phyloP scores from a whole-genome alignment of 2,113 vertebrate species.

The Xyrauchen texanus region DNA sequence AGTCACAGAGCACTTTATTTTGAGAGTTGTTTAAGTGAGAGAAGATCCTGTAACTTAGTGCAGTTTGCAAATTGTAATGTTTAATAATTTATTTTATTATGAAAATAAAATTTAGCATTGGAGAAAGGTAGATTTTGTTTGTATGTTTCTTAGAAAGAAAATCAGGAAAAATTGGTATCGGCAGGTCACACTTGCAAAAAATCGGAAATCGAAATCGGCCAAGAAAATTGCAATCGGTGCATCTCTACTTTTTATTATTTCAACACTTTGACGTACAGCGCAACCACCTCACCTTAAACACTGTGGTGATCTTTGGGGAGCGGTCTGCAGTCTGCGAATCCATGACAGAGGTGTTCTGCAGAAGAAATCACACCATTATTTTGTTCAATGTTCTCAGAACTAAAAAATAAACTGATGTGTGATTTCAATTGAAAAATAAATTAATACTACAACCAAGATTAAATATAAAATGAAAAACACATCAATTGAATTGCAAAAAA shows the following conservation, averaged over 20 bases:
- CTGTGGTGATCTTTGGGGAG: conserved; percentile 86
- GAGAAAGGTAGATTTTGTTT: no score
- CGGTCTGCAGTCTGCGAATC: conserved; percentile 89
- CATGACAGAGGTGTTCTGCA: conserved; percentile 86
- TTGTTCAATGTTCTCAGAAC: background rate
- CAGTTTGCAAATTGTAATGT: no score
- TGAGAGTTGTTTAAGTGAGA: no score
- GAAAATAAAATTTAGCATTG: no score
- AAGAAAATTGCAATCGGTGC: no score
- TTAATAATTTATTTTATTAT: no score
- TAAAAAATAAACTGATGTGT: background rate
- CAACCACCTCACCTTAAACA: conserved; percentile 80
- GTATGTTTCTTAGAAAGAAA: no score
- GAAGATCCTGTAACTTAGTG: no score
- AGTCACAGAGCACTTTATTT: no score
- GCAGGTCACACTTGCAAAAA: no score
- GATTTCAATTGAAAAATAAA: background rate
- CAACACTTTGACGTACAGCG: background rate
- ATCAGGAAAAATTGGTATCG: no score
- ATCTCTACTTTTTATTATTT: background rate
- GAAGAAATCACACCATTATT: background rate
- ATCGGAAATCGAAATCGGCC: no score
- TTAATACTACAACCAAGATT: background rate
- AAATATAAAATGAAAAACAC: background rate
- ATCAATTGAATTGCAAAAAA: background rate